Evolutionary conservation across 2,113 vertebrate genomes (phyloP), one percentile per base, ranked within the genome.

Genomic region (Mola mola): DNA sequence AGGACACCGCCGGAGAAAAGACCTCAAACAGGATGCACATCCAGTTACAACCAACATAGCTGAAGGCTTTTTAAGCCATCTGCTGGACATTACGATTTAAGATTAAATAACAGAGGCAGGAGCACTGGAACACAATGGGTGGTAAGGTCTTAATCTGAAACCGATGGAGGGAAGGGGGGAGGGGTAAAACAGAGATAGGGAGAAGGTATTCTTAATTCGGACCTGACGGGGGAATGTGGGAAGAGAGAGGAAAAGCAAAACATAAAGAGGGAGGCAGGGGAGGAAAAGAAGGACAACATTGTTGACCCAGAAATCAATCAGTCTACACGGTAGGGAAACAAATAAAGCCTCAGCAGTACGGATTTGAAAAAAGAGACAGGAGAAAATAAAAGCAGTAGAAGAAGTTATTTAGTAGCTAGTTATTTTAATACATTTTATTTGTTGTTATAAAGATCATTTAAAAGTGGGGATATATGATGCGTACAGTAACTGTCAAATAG

Each of bases 71-170:
- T 6, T 3, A 50, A 8, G 64, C 68, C 82, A 85, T 83, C 80
- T 87, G 82, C 22, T 59, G 60, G 46, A 58, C 73, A 73, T 78
- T 78, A 78, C 53, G 49, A 70, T 57, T 61, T 36, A 40, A 34
- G 46, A 61, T 66, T 61, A 64, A 78, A 65, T 68, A 61, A 52
- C 49, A 56, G 40, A 56, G 60, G 33, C 34, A 37, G 53, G 41
- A 42, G 41, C 26, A 31, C 63, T 59, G 4, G 2, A 67, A 53
- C 59, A 37, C 25, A 48, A 52, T 47, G 22, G 48, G 57, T 34
- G 63, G 71, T 67, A 53, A 59, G 49, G 48, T 19, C 42, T 76
- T 84, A 83, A 85, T 85, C 25, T 26, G 61, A 78, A 88, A 76
- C 66, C 60, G 71, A 79, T 79, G 74, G 50, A 53, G 16, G 13